Conservation (phyloP, 2,797 vertebrate genomes). For the Avahi laniger region DNA sequence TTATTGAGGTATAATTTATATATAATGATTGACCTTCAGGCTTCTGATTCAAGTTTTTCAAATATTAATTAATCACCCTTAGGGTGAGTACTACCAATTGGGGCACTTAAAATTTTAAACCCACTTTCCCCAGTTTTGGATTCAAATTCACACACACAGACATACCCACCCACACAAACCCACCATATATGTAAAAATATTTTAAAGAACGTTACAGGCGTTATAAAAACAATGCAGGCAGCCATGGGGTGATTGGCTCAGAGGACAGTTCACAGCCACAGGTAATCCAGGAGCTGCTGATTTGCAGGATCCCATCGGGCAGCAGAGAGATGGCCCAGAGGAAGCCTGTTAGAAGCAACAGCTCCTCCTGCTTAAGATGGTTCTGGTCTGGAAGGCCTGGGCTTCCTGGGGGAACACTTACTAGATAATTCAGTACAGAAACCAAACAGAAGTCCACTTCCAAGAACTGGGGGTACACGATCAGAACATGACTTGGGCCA, state of each 20-base stretch:
- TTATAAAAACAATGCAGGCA: neutral
- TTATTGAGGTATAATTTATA: conserved; percentile 23
- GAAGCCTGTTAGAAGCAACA: neutral
- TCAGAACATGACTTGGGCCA: neutral
- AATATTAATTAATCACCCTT: neutral
- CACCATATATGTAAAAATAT: neutral
- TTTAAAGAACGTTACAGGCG: neutral
- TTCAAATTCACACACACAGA: neutral
- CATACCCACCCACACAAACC: neutral
- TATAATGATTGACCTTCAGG: neutral
- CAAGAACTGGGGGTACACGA: neutral
- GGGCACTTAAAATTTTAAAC: conserved; percentile 1
- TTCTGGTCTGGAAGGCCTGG: neutral
- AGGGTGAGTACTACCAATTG: neutral
- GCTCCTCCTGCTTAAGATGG: neutral
- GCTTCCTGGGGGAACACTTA: neutral
- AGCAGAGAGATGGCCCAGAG: neutral
- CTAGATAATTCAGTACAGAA: neutral
- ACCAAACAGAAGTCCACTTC: neutral
- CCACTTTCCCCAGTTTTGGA: neutral
- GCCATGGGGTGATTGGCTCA: neutral
- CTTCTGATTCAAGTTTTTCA: conserved; percentile 15
- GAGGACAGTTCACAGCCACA: neutral
- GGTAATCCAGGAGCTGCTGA: neutral
- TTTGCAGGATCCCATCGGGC: neutral